Base-by-base conservation (phyloP, 2,888 invertebrate genomes). In the Muscina levida region DNA sequence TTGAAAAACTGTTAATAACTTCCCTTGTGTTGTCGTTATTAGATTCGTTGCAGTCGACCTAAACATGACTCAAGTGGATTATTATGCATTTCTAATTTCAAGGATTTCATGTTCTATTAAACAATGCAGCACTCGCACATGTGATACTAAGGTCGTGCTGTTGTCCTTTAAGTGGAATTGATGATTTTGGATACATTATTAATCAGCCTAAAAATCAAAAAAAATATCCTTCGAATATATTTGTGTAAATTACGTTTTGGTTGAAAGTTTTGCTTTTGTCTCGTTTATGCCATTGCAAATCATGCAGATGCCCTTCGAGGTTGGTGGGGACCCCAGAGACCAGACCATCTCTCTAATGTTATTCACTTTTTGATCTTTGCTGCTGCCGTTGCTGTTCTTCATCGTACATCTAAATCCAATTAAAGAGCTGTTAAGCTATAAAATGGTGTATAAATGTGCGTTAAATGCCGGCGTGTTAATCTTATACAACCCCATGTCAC, bases 361-460 rank as follows among this genome's bases (percentile, higher is more conserved):
- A 22, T 44, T 57, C 13, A 24, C 70, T 51, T 65, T 75, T 68
- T 65, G 39, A 44, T 57, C 42, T 68, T 65, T 65, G 3, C 31
- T 56, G 22, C 31, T 62, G 48, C 57, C 56, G 46, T 24, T 57
- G 39, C 13, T 56, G 42, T 42, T 75, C 79, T 82, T 79, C 71
- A 19, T 66, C 72, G 67, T 79, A 83, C 82, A 83, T 84, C 83
- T 82, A 83, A 84, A 84, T 84, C 83, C 84, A 83, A 84, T 84
- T 83, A 83, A 84, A 82, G 78, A 82, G 77, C 84, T 84, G 74
- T 83, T 79, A 82, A 83, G 81, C 77, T 78, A 77, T 79, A 79
- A 77, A 81, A 82, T 81, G 82, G 59, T 62, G 72, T 79, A 82
- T 81, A 82, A 83, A 83, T 81, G 82, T 74, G 79, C 80, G 78